Base-by-base conservation (phyloP, 1,140 invertebrate genomes). In the Adoxophyes honmai region DNA sequence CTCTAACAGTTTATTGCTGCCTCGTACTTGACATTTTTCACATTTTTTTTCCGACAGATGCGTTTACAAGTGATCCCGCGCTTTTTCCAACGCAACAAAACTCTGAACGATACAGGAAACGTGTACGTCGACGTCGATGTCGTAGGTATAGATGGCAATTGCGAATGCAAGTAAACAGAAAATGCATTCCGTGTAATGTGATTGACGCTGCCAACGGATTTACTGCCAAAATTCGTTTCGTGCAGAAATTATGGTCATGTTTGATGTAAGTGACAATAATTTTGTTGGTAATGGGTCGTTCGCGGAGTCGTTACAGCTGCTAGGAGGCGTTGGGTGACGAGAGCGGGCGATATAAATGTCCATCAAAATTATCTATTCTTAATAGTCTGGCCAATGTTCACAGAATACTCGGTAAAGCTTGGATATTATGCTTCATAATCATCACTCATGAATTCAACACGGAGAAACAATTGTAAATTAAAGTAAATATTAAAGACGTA, bases 151-250 rank as follows among this genome's bases (percentile, higher is more conserved):
- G n/a, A n/a, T n/a, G n/a, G n/a, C n/a, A 4, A 28, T 11, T 65
- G 72, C 64, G 66, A 68, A 70, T 69, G 66, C 69, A 70, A 68
- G 75, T 82, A 80, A 76, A 78, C 72, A 74, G 65, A 78, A 71
- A 70, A 66, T 60, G 64, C 66, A 70, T 72, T 74, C 61, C 66
- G 39, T 76, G 42, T 57, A 75, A 68, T 62, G 65, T 67, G 75
- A 70, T 75, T 72, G 65, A 55, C 66, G 39, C 59, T 80, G 77
- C 79, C 79, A 78, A 80, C 59, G 66, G 59, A 65, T 51, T 60
- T 73, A 68, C 62, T 79, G 78, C 78, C 78, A 79, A 81, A 79
- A 68, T 70, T 68, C 57, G 38, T 53, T 55, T 66, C 55, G 59
- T 63, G 35, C 33, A 39, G 62, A 64, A 70, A 71, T 73, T 73